Base-by-base conservation (phyloP, 2,888 invertebrate genomes). In the Orthosia gothica region DNA sequence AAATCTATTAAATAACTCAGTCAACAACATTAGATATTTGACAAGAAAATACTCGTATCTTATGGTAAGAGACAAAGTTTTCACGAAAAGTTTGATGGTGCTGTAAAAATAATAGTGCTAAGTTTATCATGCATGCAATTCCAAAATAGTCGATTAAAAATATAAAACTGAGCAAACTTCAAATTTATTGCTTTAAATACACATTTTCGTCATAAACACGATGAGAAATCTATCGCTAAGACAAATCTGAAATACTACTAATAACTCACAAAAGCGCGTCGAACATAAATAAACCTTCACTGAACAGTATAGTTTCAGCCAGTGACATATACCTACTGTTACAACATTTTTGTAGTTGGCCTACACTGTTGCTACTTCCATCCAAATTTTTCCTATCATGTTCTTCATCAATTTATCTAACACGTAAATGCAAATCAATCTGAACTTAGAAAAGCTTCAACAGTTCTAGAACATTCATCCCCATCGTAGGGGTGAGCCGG, bases 401-500 rank as follows among this genome's bases (percentile, higher is more conserved):
- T 68, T 74, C 47, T 23, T 85, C 32, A 69, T 83, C 78, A 67
- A 70, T 74, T 81, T 75, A 74, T 78, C 80, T 85, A 84, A 79
- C 78, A 83, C 78, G 81, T 81, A 75, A 81, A 62, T 79, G 84
- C 86, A 84, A 87, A 79, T 59, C 55, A 86, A 77, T 62, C 18
- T 52, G 70, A 82, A 77, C 74, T 58, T 68, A 82, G 76, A 80
- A 64, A 81, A 79, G 80, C 79, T 59, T 69, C 15, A 76, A 74
- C 63, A 78, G 74, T 79, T n/a, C 62, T 76, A 75, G 62, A 71
- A 54, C 70, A 84, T 88, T 95, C 89, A 95, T 73, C 97, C 96
- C 95, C 96, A 97, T 81, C 96, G 91, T 54, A 96, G 88, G 5
- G 96, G 96, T 20, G 96, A 96, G 78, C 96, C 96, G 5, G 96